Conservation (phyloP, 2,888 invertebrate genomes). For the Coelinius sp. region DNA sequence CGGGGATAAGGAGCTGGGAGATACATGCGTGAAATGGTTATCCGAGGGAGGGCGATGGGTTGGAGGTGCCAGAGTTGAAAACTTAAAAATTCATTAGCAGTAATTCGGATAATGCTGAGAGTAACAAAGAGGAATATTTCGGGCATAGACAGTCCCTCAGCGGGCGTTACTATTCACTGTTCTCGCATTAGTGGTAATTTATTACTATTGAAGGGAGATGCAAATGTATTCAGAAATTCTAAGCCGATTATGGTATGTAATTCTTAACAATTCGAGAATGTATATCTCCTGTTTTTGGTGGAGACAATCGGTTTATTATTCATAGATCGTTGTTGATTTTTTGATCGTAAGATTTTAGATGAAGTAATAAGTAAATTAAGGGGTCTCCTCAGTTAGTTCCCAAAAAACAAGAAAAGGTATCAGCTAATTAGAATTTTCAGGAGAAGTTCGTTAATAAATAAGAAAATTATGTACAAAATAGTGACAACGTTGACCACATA, state of each 20-base stretch:
- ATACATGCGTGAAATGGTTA: slow-evolving; percentile 3
- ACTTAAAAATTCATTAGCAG: slow-evolving; percentile 55
- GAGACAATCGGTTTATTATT: no score
- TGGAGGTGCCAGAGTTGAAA: slow-evolving; percentile 46
- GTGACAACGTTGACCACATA: no score
- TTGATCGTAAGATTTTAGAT: no score
- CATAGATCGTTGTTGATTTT: no score
- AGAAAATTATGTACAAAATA: no score
- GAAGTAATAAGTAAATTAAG: no score
- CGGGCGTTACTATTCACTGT: slow-evolving; percentile 27
- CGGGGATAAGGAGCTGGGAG: slow-evolving; percentile 27
- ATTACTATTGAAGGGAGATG: slow-evolving; percentile 29
- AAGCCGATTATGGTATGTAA: slow-evolving; percentile 6
- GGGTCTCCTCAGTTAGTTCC: no score
- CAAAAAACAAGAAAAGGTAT: no score
- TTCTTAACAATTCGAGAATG: no score
- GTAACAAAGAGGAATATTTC: slow-evolving; percentile 9
- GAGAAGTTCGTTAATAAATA: no score
- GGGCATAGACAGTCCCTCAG: slow-evolving; percentile 22
- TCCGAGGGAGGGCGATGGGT: background rate
- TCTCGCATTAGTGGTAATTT: slow-evolving; percentile 49
- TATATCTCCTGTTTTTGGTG: no score
- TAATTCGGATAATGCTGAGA: slow-evolving; percentile 37
- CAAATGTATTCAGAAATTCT: background rate
- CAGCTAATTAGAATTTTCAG: no score